phyloP scores from a whole-genome alignment of 2,888 invertebrate genomes.

The Entomobrya multifasciata region DNA sequence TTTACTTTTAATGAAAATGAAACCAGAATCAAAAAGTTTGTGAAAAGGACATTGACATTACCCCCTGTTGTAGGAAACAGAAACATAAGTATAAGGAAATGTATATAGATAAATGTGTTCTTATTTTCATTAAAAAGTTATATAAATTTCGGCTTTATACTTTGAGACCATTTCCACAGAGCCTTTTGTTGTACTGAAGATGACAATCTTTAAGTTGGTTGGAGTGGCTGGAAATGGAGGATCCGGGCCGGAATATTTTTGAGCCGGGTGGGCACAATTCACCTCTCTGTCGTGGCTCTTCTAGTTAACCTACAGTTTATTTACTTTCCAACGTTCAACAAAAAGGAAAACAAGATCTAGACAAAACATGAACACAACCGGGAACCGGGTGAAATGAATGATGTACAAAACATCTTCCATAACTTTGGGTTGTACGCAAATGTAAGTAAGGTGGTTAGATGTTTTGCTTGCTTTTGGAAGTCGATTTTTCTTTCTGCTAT shows the following conservation, averaged over 20 bases:
- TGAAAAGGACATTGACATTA: no score
- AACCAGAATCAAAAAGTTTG: no score
- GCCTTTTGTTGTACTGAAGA: conserved; percentile 38
- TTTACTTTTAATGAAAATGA: no score
- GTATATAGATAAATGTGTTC: neutral
- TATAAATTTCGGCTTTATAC: no score
- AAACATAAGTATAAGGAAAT: neutral
- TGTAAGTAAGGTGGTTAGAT: no score
- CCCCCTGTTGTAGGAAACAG: neutral
- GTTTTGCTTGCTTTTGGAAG: no score
- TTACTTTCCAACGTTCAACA: conserved; percentile 49
- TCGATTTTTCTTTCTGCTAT: conserved; percentile 45
- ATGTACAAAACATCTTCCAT: neutral
- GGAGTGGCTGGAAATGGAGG: conserved; percentile 7
- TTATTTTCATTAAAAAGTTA: no score
- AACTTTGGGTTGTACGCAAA: conserved; percentile 26
- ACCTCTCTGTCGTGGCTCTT: neutral
- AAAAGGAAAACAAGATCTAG: neutral
- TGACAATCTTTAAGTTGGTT: conserved; percentile 53
- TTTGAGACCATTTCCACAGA: neutral
- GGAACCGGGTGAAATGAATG: neutral
- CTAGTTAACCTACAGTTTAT: conserved; percentile 61
- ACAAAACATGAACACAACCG: neutral
- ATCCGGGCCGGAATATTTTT: neutral
- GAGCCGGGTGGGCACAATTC: no score